phyloP scores from a whole-genome alignment of 1,140 invertebrate genomes.

The Penaeus japonicus region DNA sequence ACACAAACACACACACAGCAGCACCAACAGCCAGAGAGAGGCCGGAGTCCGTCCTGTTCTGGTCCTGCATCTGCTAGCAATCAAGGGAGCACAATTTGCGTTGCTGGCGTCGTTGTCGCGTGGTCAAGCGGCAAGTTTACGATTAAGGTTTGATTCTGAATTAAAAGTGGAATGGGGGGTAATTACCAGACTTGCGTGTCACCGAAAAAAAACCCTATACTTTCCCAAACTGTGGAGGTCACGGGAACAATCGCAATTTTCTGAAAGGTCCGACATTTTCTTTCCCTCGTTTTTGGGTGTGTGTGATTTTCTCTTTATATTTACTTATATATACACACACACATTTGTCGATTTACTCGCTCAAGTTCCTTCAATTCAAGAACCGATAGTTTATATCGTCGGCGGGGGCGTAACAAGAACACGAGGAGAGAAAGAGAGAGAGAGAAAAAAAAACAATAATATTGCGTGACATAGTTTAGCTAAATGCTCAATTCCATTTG shows the following conservation, averaged over 20 bases:
- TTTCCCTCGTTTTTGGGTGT: not conserved
- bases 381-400: too few relatives aligned
- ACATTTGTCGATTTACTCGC: too few relatives aligned
- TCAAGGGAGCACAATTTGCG: not conserved
- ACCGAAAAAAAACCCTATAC: not conserved
- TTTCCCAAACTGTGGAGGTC: not conserved
- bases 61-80: not conserved
- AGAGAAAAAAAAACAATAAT: too few relatives aligned
- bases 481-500: too few relatives aligned
- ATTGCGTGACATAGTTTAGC: too few relatives aligned
- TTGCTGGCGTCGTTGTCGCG: not conserved
- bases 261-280: not conserved
- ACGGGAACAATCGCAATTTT: not conserved
- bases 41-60: not conserved
- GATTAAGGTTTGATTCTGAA: not conserved
- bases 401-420: too few relatives aligned
- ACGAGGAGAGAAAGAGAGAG: too few relatives aligned
- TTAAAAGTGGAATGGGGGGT: constrained; percentile 2
- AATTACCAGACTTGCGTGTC: not conserved
- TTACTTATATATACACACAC: too few relatives aligned
- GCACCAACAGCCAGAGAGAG: too few relatives aligned
- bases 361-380: too few relatives aligned
- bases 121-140: not conserved
- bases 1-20: not conserved
- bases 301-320: too few relatives aligned